phyloP scores from a whole-genome alignment of 2,797 vertebrate species.

The Brotula barbata region DNA sequence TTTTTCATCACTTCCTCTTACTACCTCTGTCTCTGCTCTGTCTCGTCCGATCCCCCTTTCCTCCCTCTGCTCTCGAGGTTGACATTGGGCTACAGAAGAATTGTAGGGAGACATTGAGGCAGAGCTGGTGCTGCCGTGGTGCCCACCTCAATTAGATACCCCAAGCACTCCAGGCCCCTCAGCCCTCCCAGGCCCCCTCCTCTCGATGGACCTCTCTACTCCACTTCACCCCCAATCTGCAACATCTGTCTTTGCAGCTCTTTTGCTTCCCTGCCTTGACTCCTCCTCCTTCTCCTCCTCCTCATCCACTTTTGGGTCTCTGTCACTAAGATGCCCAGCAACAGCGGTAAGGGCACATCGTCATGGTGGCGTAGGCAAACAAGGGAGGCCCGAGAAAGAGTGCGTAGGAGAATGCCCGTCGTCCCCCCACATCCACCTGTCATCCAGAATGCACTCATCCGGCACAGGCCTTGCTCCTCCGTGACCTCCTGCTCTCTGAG shows the following conservation, averaged over 20 bases:
- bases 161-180: constrained; percentile 64
- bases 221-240: constrained; percentile 54
- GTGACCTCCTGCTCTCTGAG: constrained; percentile 66
- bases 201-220: constrained; percentile 59
- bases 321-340: constrained; percentile 75
- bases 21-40: constrained; percentile 20
- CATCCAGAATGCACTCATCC: constrained; percentile 64
- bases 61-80: constrained; percentile 73
- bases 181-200: constrained; percentile 37
- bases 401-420: constrained; percentile 30
- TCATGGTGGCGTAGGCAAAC: constrained; percentile 48
- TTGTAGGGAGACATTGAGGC: too few species aligned
- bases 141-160: constrained; percentile 30
- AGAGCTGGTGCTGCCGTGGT: constrained; percentile 52
- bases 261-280: constrained; percentile 53
- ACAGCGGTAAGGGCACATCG: constrained; percentile 66
- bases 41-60: constrained; percentile 66
- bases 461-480: constrained; percentile 54
- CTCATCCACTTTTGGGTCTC: constrained; percentile 71
- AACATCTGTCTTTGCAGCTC: constrained; percentile 73
- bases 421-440: constrained; percentile 42
- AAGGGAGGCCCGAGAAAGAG: constrained; percentile 35
- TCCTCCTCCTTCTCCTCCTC: constrained; percentile 63
- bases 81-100: constrained; percentile 84
- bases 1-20: constrained; percentile 23